A percentile compares a stretch with the other conserved stretches of the same genome.
Evolutionary conservation across 92 coral and sea anemone genomes (phyloP).

Genomic region (Heteractis magnifica): DNA sequence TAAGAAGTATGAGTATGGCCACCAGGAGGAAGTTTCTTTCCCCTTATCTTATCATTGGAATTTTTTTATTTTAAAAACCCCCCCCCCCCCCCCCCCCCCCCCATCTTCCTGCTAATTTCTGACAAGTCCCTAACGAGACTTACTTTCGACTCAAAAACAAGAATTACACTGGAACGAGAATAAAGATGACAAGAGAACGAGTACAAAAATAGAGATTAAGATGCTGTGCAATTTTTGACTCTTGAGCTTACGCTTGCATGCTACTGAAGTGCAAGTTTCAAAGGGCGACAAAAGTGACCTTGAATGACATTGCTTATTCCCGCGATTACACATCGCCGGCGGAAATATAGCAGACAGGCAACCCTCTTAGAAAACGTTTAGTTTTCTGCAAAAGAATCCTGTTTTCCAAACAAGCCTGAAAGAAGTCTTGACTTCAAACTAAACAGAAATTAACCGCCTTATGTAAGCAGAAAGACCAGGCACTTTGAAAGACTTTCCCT

Average conservation of each 20-base stretch:
- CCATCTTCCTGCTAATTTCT: neutral
- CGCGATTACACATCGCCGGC: neutral
- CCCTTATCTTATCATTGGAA: neutral
- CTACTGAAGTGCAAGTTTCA: neutral
- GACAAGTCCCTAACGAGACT: too few relatives aligned
- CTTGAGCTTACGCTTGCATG: too few relatives aligned
- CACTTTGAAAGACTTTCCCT: neutral
- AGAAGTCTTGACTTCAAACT: neutral
- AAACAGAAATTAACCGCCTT: neutral
- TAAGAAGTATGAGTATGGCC: too few relatives aligned
- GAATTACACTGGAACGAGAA: too few relatives aligned
- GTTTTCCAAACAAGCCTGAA: neutral
- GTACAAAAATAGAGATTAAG: too few relatives aligned
- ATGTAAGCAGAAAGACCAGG: neutral
- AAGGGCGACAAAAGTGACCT: slow-evolving; percentile 4
- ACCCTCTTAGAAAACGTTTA: neutral
- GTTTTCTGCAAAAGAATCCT: neutral
- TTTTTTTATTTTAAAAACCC: neutral
- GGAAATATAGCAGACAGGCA: neutral
- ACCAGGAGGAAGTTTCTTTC: too few relatives aligned
- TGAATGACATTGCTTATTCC: slow-evolving; percentile 17
- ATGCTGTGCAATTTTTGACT: too few relatives aligned
- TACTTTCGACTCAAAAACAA: neutral
- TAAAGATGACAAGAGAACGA: too few relatives aligned
- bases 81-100: neutral